phyloP scores from a whole-genome alignment of 2,797 vertebrate genomes.

The Halcyon chelicuti region DNA sequence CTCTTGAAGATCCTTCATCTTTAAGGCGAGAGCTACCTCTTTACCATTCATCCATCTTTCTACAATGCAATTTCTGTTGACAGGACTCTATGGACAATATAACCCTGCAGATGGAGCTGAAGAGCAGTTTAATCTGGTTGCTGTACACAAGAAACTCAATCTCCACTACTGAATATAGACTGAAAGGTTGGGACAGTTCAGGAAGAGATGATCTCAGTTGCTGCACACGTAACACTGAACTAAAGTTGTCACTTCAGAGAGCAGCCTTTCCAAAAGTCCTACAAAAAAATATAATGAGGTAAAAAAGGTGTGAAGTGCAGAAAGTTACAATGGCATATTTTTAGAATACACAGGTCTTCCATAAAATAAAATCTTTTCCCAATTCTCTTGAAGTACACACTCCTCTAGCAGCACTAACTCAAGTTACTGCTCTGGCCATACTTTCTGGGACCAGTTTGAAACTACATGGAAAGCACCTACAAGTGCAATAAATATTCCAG shows the following conservation, averaged over 20 bases:
- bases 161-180: conserved; percentile 58
- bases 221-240: neutral
- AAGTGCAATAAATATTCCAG: neutral
- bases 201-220: conserved; percentile 31
- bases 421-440: neutral
- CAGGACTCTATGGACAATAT: neutral
- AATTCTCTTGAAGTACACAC: neutral
- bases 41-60: neutral
- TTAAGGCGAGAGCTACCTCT: neutral
- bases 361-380: neutral
- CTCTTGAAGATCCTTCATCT: neutral
- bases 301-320: neutral
- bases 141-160: conserved; percentile 27
- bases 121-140: conserved; percentile 24
- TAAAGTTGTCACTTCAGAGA: neutral
- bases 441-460: neutral
- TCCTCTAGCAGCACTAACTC: neutral
- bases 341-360: neutral
- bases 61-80: neutral
- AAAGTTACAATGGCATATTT: neutral
- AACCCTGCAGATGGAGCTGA: conserved; percentile 58
- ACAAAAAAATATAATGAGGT: neutral
- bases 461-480: neutral
- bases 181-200: neutral
- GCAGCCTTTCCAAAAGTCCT: neutral